phyloP scores from a whole-genome alignment of 1,140 invertebrate genomes.

The Apis florea region DNA sequence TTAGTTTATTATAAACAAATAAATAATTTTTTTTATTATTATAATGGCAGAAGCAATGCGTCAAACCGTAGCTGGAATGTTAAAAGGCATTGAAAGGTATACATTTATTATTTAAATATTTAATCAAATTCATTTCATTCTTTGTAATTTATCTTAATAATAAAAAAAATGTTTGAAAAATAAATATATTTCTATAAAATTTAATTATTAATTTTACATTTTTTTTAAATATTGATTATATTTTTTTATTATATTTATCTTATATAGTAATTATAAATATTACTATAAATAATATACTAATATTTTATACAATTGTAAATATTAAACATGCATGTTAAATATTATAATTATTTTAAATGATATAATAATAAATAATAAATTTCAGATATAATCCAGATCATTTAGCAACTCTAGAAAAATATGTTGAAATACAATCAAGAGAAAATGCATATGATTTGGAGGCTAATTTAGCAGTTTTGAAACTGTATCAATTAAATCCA shows the following conservation, averaged over 20 bases:
- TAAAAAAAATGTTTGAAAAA: neutral
- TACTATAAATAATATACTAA: neutral
- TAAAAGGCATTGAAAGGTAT: conserved; percentile 90
- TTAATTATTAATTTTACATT: neutral
- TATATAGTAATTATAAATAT: neutral
- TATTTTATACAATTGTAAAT: neutral
- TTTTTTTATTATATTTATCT: neutral
- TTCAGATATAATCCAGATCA: conserved; percentile 96
- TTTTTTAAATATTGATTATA: neutral
- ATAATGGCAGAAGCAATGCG: conserved; percentile 88
- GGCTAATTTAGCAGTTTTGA: conserved; percentile 95
- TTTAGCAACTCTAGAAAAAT: conserved; percentile 92
- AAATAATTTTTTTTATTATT: neutral
- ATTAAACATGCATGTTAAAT: neutral
- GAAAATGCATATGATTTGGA: conserved; percentile 98
- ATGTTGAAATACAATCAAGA: conserved; percentile 94
- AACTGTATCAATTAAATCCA: conserved; percentile 97
- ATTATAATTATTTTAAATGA: neutral
- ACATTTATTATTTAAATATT: conserved; percentile 15
- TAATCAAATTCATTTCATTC: neutral
- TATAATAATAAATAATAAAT: too few species aligned
- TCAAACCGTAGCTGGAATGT: conserved; percentile 86
- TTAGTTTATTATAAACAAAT: neutral
- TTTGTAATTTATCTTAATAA: neutral
- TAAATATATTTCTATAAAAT: neutral